Conservation (phyloP, 2,888 invertebrate genomes). For the Napeogenes inachia region DNA sequence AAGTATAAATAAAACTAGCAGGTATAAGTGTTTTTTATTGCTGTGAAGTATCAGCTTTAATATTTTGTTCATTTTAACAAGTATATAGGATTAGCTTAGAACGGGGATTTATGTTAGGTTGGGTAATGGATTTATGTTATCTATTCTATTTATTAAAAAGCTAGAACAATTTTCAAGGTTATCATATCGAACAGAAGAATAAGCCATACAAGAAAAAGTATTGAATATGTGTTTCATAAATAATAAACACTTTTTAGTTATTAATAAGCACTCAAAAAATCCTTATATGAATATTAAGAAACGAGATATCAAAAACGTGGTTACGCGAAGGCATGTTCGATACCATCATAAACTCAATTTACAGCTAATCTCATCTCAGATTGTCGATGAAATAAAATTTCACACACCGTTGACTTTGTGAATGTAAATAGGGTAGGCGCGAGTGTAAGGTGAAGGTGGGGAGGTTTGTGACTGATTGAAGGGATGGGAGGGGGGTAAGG, state of each 20-base stretch:
- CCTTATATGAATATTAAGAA: conserved; percentile 6
- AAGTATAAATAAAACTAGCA: conserved; percentile 6
- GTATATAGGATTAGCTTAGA: background rate
- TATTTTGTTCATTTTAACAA: background rate
- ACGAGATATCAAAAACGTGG: conserved; percentile 32
- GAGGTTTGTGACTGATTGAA: conserved; percentile 4
- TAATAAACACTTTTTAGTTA: no score
- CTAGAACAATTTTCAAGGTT: no score
- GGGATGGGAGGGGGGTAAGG: conserved; percentile 37
- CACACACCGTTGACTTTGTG: conserved; percentile 65
- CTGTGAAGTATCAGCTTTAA: background rate
- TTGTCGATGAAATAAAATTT: conserved; percentile 77
- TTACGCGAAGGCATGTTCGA: conserved; percentile 64
- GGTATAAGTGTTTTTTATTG: conserved; percentile 1
- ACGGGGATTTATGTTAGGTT: no score
- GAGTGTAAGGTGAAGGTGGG: conserved; percentile 24
- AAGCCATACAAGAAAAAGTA: no score
- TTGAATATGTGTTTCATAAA: no score
- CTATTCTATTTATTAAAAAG: no score
- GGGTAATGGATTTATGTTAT: no score
- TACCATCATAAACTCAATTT: conserved; percentile 74
- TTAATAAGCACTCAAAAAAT: no score
- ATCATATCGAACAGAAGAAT: no score
- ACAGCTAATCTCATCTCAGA: conserved; percentile 75
- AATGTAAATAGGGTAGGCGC: conserved; percentile 59